Percentiles rank a stretch among this genome's conserved stretches.
These are phyloP conservation scores for Panulirus ornatus DNA, from an alignment of 1,140 invertebrate genomes.

Conservation along the genomic window DNA sequence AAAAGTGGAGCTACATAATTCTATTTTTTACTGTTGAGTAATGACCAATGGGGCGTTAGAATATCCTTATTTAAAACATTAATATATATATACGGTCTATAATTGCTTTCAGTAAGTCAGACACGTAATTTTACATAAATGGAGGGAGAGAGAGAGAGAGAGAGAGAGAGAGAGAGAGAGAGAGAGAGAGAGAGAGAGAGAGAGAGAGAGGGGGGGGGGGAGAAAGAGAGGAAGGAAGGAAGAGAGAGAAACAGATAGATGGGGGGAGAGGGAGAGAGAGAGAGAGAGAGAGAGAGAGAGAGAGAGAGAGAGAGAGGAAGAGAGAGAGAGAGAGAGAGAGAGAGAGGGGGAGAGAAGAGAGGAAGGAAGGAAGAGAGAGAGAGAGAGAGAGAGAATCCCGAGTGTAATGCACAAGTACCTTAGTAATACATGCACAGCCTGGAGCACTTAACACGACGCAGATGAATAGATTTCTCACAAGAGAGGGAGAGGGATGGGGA, in stretches of 20 bases:
- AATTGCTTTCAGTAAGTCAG: no score
- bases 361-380: not conserved
- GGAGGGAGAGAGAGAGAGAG: not conserved
- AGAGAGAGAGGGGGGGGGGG: not conserved
- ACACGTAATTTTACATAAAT: not conserved
- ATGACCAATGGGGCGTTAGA: no score
- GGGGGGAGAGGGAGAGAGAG: not conserved
- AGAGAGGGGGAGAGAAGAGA: not conserved
- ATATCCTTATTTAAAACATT: no score
- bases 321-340: not conserved
- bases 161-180: not conserved
- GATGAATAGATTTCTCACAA: not conserved
- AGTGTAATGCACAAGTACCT: not conserved
- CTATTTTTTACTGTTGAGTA: no score
- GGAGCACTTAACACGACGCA: not conserved
- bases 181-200: not conserved
- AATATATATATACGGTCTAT: no score
- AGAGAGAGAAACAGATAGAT: not conserved
- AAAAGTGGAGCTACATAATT: no score
- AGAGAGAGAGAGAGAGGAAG: not conserved
- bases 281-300: not conserved
- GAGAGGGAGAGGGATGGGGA: not conserved
- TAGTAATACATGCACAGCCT: not conserved
- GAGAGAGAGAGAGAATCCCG: not conserved
- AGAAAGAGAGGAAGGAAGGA: not conserved